Evolutionary conservation across 2,113 vertebrate genomes (phyloP), one percentile per base, ranked within the genome.

Genomic region (cattle (Bos taurus)): DNA sequence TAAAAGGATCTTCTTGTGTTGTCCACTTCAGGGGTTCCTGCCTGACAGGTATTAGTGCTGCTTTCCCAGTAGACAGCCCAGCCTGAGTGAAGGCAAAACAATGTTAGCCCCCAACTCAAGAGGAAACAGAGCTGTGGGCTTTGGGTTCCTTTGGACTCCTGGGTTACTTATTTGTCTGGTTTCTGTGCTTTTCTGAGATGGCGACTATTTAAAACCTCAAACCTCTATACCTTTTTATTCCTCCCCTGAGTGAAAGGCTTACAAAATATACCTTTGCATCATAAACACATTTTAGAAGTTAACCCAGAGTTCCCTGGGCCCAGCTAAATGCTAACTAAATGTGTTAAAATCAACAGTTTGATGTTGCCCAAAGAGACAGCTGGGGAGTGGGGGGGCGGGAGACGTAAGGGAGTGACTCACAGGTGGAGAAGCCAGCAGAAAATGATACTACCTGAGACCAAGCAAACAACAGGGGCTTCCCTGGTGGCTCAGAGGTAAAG

Each of bases 241-340:
- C 92, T 60, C 5, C 28, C 54, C n/a, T 95, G 92, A 88, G 59
- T 82, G 46, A 91, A 97, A 95, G 83, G 30, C 30, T 95, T 97
- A 59, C 48, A 97, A 95, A 95, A 93, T 87, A 54, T 67, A 40
- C 85, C 87, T 95, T 40, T 97, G 89, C 87, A 88, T 98, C 91
- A 97, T 97, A 97, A 96, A 96, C 94, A 95, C 62, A 92, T 93
- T 96, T 94, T 67, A 95, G 89, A 96, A 95, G 90, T 97, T 93
- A 97, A 94, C 43, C 43, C 56, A 84, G 33, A 83, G 30, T 85
- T 50, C 54, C 54, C 46, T 94, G 81, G 62, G 60, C 93, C 93
- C 64, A 74, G 91, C 16, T 97, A 95, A 82, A 80, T 30, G 40
- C 50, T 95, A 96, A 74, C n/a, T n/a, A 96, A 90, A 95, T 84